A percentile compares a stretch with the other conserved stretches of the same genome.
phyloP scores from a whole-genome alignment of 2,888 invertebrate species.

The Rhogogaster chlorosoma region DNA sequence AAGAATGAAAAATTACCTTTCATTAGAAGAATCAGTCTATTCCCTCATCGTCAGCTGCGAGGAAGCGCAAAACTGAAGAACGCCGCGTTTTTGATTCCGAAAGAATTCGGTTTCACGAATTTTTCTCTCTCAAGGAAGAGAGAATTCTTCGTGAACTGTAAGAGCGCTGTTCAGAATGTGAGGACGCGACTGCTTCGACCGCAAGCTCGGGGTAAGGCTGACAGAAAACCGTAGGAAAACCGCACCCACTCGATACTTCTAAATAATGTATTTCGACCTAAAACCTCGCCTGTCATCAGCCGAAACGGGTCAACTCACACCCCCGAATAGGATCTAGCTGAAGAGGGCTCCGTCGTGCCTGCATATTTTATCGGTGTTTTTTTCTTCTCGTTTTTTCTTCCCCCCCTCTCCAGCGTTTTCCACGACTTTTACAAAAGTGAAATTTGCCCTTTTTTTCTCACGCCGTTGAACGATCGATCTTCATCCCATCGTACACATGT shows the following conservation, averaged over 20 bases:
- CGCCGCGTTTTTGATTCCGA: no score
- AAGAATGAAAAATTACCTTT: not conserved
- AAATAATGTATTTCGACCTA: constrained; percentile 51
- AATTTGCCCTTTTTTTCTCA: no score
- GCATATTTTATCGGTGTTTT: not conserved
- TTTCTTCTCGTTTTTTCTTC: not conserved
- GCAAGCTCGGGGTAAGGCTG: not conserved
- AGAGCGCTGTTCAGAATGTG: not conserved
- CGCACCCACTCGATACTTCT: constrained; percentile 41
- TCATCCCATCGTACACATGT: no score
- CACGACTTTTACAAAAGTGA: no score
- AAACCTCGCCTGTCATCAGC: constrained; percentile 47
- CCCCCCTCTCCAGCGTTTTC: no score
- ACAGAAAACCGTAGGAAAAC: not conserved
- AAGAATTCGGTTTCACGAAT: not conserved
- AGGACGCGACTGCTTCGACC: not conserved
- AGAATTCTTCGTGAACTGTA: not conserved
- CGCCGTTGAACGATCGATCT: no score
- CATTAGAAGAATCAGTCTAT: not conserved
- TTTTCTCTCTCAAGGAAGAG: not conserved
- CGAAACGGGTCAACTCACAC: constrained; percentile 40
- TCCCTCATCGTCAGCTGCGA: not conserved
- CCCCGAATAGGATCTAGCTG: not conserved
- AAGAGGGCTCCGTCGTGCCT: constrained; percentile 1
- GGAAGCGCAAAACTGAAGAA: not conserved